These are phyloP conservation scores for Scopus umbretta DNA, from an alignment of 2,113 vertebrate species.

Conservation along the genomic window DNA sequence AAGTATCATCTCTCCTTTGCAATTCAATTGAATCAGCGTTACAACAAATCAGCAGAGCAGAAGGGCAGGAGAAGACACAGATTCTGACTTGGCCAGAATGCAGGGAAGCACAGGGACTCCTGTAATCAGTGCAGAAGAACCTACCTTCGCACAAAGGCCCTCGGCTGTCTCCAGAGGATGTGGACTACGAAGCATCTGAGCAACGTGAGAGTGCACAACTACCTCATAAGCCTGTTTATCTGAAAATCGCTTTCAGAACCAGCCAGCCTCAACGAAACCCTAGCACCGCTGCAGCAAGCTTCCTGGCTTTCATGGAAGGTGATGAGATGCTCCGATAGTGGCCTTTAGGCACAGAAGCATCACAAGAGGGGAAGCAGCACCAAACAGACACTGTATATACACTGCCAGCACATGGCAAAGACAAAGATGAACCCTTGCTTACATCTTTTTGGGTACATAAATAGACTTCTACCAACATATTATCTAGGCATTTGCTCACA, in stretches of 20 bases:
- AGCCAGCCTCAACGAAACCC: background rate
- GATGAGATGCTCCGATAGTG: background rate
- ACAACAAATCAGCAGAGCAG: background rate
- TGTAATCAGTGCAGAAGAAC: background rate
- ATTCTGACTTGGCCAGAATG: background rate
- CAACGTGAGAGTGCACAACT: background rate
- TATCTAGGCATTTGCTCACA: background rate
- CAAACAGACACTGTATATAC: background rate
- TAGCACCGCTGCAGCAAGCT: background rate
- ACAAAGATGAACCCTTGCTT: background rate
- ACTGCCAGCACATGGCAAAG: no score
- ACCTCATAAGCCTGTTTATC: background rate
- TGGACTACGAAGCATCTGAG: background rate
- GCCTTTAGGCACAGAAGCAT: background rate
- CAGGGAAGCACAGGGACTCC: background rate
- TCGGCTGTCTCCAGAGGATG: background rate
- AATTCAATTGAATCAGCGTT: background rate
- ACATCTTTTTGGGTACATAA: fast-evolving
- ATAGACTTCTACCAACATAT: background rate
- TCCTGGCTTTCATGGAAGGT: background rate
- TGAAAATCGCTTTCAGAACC: background rate
- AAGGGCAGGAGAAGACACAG: background rate
- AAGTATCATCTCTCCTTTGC: background rate
- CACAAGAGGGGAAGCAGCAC: background rate
- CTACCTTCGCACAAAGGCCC: background rate